Conservation (phyloP, 2,888 invertebrate species). For the Endomychus coccineus region DNA sequence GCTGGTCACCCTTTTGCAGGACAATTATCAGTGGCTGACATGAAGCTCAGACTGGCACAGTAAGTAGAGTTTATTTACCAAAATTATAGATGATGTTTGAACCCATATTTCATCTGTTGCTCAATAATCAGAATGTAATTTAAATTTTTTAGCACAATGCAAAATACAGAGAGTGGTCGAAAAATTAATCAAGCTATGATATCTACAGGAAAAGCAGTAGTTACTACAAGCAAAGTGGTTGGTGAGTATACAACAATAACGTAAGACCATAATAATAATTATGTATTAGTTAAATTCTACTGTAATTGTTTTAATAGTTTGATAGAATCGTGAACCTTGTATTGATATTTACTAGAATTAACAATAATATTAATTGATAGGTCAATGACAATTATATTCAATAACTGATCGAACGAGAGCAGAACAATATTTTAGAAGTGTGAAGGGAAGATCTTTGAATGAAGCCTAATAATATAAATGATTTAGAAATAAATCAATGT, state of each 20-base stretch:
- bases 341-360: too few relatives aligned
- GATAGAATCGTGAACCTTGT: too few relatives aligned
- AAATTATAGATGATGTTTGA: neutral
- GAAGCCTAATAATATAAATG: too few relatives aligned
- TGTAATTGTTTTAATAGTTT: too few relatives aligned
- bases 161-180: slow-evolving; percentile 86
- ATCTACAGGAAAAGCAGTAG: slow-evolving; percentile 85
- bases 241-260: slow-evolving; percentile 43
- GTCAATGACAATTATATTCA: too few relatives aligned
- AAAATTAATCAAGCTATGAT: slow-evolving; percentile 90
- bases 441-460: too few relatives aligned
- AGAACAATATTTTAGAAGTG: too few relatives aligned
- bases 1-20: slow-evolving; percentile 93
- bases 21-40: slow-evolving; percentile 87
- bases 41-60: slow-evolving; percentile 88
- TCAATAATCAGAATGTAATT: slow-evolving; percentile 1
- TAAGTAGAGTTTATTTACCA: slow-evolving; percentile 47
- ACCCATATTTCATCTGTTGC: neutral
- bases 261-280: neutral
- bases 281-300: neutral
- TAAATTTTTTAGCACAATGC: slow-evolving; percentile 69
- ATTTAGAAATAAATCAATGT: too few relatives aligned
- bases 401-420: too few relatives aligned
- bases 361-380: too few relatives aligned
- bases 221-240: slow-evolving; percentile 66